Evolutionary conservation across 2,113 vertebrate species (phyloP).

Genomic region (Clarias batrachus): DNA sequence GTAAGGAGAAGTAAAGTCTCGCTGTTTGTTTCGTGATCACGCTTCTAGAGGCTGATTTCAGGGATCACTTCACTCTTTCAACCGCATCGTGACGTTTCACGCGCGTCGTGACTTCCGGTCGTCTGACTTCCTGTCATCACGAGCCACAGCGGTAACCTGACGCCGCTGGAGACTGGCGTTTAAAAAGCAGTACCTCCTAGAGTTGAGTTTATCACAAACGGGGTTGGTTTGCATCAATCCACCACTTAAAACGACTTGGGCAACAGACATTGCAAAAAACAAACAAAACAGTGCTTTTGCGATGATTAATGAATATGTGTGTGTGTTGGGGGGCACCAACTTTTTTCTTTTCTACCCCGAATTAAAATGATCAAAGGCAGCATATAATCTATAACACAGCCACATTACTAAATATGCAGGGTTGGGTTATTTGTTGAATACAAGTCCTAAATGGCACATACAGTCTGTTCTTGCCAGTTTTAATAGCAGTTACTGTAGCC

Average conservation of each 20-base stretch:
- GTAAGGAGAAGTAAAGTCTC: neutral
- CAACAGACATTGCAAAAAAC: neutral
- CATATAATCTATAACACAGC: neutral
- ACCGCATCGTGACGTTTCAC: slow-evolving; percentile 37
- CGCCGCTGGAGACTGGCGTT: neutral
- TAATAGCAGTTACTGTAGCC: neutral
- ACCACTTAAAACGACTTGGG: neutral
- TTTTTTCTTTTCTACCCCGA: neutral
- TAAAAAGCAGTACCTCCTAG: neutral
- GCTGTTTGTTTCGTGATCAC: neutral
- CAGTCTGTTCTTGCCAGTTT: neutral
- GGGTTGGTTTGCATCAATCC: neutral
- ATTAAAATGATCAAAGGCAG: neutral
- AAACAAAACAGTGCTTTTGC: neutral
- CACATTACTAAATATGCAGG: neutral
- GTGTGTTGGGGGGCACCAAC: too few relatives aligned
- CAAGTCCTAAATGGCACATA: neutral
- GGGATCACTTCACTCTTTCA: neutral
- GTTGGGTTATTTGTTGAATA: neutral
- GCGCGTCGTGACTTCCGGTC: slow-evolving; percentile 44
- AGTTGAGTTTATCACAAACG: neutral
- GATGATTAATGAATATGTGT: neutral
- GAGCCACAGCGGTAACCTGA: slow-evolving; percentile 1
- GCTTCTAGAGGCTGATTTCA: neutral
- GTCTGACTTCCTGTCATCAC: slow-evolving; percentile 38